Conservation (phyloP, 2,888 invertebrate genomes). For the Sericinus montela region DNA sequence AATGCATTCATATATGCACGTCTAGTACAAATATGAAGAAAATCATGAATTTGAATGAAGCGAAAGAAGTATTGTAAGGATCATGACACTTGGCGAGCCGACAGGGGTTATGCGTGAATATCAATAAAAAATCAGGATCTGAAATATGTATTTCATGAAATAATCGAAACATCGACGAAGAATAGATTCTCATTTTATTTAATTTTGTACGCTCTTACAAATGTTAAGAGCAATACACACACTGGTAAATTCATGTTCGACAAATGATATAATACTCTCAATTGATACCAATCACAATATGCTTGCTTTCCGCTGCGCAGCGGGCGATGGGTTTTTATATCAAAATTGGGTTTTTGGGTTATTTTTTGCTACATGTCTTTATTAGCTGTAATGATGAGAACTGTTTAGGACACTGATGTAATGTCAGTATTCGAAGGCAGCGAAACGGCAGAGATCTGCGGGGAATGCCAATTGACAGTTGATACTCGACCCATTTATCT, state of each 20-base stretch:
- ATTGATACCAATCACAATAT: slow-evolving; percentile 4
- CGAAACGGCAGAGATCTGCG: neutral
- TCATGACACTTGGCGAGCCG: no score
- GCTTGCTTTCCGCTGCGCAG: slow-evolving; percentile 18
- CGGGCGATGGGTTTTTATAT: slow-evolving; percentile 17
- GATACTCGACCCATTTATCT: neutral
- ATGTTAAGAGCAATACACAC: no score
- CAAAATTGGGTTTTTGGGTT: slow-evolving; percentile 52
- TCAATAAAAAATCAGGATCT: no score
- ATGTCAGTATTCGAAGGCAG: slow-evolving; percentile 1
- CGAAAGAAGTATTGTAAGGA: no score
- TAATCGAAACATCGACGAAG: no score
- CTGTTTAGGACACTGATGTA: neutral
- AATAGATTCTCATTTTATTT: no score
- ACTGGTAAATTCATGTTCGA: neutral
- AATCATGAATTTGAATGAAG: no score
- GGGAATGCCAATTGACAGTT: neutral
- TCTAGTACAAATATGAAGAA: no score
- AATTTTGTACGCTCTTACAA: no score
- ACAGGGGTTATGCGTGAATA: no score
- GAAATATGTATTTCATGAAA: no score
- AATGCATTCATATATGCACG: no score
- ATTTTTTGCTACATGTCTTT: slow-evolving; percentile 27
- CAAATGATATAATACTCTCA: neutral
- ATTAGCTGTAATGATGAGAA: neutral